Percentiles rank a stretch among this genome's conserved stretches.
phyloP scores from a whole-genome alignment of 2,113 vertebrate species.

The Lota lota region DNA sequence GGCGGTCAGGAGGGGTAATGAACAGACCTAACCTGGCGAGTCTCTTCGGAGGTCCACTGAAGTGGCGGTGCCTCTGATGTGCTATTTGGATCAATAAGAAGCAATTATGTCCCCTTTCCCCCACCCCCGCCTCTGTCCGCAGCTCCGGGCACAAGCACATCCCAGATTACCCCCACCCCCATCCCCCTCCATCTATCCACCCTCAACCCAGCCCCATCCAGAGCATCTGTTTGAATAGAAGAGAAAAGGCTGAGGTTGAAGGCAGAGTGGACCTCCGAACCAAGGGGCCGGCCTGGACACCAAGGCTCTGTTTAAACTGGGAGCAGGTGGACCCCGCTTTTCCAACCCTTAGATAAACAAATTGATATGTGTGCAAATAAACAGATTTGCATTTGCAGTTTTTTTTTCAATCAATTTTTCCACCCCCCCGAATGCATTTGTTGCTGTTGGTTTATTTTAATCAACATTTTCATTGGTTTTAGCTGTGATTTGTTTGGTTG shows the following conservation, averaged over 20 bases:
- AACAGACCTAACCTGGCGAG: constrained; percentile 60
- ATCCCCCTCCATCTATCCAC: constrained; percentile 28
- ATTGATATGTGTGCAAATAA: not conserved
- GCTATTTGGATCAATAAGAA: constrained; percentile 79
- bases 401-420: not conserved
- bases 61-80: constrained; percentile 74
- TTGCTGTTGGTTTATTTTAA: not conserved
- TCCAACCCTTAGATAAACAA: not conserved
- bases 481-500: not conserved
- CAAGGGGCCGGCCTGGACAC: constrained; percentile 5
- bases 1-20: constrained; percentile 74
- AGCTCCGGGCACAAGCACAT: constrained; percentile 41
- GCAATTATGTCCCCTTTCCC: constrained; percentile 72
- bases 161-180: constrained; percentile 20
- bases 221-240: not conserved
- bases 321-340: too few relatives aligned
- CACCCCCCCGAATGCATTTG: not conserved
- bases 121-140: constrained; percentile 9
- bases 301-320: constrained; percentile 6
- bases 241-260: not conserved
- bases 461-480: not conserved
- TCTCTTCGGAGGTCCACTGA: constrained; percentile 72
- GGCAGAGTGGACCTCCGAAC: not conserved
- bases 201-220: constrained; percentile 34
- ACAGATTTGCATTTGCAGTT: not conserved